Base-by-base conservation (phyloP, 2,888 invertebrate genomes). In the Tolmerus cingulatus region DNA sequence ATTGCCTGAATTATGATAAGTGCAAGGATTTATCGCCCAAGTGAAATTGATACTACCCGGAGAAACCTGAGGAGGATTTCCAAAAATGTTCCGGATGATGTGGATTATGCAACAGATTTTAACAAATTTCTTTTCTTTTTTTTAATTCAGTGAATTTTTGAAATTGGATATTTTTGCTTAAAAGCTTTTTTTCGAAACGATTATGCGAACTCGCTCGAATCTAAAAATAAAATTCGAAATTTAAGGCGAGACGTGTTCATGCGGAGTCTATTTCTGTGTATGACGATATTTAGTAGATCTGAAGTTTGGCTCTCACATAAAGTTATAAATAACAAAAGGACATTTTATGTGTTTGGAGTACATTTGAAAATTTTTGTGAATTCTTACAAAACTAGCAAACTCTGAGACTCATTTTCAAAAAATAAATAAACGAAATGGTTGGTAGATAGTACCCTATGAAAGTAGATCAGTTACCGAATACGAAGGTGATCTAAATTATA, bases 161-260 rank as follows among this genome's bases (percentile, higher is more conserved):
- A 66, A 66, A 84, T 84, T 30, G 37, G 57, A 66, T 84, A 14
- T 84, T 66, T 40, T 84, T 8, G n/a, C 57, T 27, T n/a, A 81
- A 82, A 82, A 34, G 43, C 43, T 46, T 46, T 55, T 55, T 57
- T n/a, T 84, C 37, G 34, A 66, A 84, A 16, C 34, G 16, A 23
- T 74, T 66, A 74, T 40, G 37, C 84, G 37, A 74, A 84, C 37
- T 84, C 74, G 84, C 84, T 37, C 37, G 27, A 66, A 27, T 57
- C 84, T 76, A 86, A 57, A 77, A 84, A 77, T 77, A 87, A 84
- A 81, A 19, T 51, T 77, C 43, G 87, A 87, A 87, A 87, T 87
- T 87, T 77, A 74, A 87, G 74, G 76, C 74, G 74, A 76, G 46
- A 30, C 27, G 37, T 40, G 74, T 30, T 74, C 27, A 74, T 86